Evolutionary conservation across 1,140 invertebrate genomes (phyloP).

Genomic region (Zophobas morio): DNA sequence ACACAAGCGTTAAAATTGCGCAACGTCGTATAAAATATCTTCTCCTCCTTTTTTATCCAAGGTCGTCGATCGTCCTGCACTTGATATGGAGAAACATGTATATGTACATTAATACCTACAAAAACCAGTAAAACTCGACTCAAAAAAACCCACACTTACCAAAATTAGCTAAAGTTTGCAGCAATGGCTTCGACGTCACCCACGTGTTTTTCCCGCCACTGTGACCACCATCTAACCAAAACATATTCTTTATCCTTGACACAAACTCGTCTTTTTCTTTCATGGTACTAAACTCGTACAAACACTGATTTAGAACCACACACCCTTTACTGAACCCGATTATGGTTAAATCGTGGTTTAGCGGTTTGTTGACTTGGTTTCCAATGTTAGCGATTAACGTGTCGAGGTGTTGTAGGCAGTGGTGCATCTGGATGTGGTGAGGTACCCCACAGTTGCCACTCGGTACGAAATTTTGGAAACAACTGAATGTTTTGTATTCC

Average conservation of each 20-base stretch:
- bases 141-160: conserved; percentile 65
- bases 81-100: conserved; percentile 91
- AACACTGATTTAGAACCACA: conserved; percentile 90
- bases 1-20: conserved; percentile 76
- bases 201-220: conserved; percentile 87
- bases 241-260: conserved; percentile 79
- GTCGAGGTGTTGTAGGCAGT: conserved; percentile 80
- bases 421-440: conserved; percentile 78
- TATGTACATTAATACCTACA: conserved; percentile 76
- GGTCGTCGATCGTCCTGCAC: conserved; percentile 80
- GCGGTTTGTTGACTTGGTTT: conserved; percentile 67
- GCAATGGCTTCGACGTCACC: conserved; percentile 81
- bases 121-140: conserved; percentile 50
- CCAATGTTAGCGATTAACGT: conserved; percentile 73
- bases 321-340: conserved; percentile 94
- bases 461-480: conserved; percentile 89
- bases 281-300: conserved; percentile 86
- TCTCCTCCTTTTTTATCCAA: conserved; percentile 88
- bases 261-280: conserved; percentile 72
- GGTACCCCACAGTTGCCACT: conserved; percentile 82
- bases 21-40: conserved; percentile 79
- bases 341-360: conserved; percentile 70
- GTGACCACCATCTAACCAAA: conserved; percentile 92
- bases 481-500: conserved; percentile 86
- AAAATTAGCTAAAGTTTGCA: conserved; percentile 79